A percentile compares a stretch with the other conserved stretches of the same genome.
phyloP scores from a whole-genome alignment of 2,113 vertebrate species.

The Gasterosteus aculeatus region DNA sequence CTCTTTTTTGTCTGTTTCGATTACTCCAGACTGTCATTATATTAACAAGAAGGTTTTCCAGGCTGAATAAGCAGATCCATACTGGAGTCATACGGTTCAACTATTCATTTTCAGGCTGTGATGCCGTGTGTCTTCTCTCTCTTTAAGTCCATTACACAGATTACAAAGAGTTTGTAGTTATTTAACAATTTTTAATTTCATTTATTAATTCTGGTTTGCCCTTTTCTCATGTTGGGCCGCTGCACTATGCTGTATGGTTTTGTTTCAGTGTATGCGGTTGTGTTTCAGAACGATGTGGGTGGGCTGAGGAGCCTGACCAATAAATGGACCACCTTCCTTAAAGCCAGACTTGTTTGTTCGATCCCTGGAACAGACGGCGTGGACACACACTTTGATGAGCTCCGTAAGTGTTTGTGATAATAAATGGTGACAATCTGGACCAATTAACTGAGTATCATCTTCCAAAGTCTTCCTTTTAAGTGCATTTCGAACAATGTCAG shows the following conservation, averaged over 20 bases:
- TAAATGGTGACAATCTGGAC: constrained; percentile 8
- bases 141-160: constrained; percentile 10
- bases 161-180: constrained; percentile 19
- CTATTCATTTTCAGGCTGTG: constrained; percentile 63
- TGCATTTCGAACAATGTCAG: neutral
- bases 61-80: constrained; percentile 59
- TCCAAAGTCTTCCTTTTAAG: neutral
- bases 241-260: constrained; percentile 26
- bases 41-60: constrained; percentile 41
- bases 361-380: constrained; percentile 93
- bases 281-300: constrained; percentile 94
- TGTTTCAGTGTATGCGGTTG: constrained; percentile 28
- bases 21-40: constrained; percentile 35
- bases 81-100: constrained; percentile 50
- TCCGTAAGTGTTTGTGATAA: constrained; percentile 86
- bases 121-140: constrained; percentile 30
- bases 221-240: constrained; percentile 4
- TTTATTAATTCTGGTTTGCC: constrained; percentile 46
- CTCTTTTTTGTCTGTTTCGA: constrained; percentile 18
- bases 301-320: constrained; percentile 96
- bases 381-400: constrained; percentile 95
- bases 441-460: constrained; percentile 7
- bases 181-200: neutral
- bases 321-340: constrained; percentile 99
- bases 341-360: constrained; percentile 93